A percentile compares a stretch with the other conserved stretches of the same genome.
These are phyloP conservation scores for Artibeus lituratus DNA, from an alignment of 2,797 vertebrate genomes.

Conservation along the genomic window DNA sequence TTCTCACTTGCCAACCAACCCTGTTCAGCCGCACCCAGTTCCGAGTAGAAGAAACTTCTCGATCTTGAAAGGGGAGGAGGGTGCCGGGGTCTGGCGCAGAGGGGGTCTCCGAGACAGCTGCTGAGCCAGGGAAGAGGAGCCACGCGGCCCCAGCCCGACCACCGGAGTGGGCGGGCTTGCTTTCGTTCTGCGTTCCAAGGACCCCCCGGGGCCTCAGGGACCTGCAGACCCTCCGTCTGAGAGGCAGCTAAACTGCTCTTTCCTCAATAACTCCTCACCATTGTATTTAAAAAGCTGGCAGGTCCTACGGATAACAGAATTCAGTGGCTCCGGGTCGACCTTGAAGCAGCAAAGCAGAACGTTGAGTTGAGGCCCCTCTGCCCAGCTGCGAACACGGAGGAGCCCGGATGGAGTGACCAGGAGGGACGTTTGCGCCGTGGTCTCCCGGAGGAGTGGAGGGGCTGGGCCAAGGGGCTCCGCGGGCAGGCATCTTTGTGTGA, in stretches of 20 bases:
- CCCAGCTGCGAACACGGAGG: neutral
- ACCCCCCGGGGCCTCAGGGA: neutral
- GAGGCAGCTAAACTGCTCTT: neutral
- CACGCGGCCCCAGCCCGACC: neutral
- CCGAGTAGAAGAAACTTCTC: neutral
- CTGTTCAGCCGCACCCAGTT: neutral
- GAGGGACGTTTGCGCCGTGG: neutral
- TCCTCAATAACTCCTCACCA: neutral
- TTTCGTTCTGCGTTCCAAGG: neutral
- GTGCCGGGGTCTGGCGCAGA: neutral
- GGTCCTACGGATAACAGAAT: neutral
- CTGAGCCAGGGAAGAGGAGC: neutral
- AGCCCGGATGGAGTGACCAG: neutral
- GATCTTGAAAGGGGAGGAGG: neutral
- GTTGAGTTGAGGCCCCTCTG: no score
- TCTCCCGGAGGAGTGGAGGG: neutral
- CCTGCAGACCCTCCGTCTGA: neutral
- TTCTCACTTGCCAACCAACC: neutral
- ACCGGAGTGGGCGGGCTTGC: neutral
- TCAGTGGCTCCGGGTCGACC: neutral
- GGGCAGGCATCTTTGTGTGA: no score
- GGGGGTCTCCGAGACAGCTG: neutral
- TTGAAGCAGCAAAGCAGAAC: neutral
- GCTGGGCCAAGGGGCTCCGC: neutral
- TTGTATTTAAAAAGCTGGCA: neutral